phyloP scores from a whole-genome alignment of 1,140 invertebrate genomes.

The Lanistes nyassanus region DNA sequence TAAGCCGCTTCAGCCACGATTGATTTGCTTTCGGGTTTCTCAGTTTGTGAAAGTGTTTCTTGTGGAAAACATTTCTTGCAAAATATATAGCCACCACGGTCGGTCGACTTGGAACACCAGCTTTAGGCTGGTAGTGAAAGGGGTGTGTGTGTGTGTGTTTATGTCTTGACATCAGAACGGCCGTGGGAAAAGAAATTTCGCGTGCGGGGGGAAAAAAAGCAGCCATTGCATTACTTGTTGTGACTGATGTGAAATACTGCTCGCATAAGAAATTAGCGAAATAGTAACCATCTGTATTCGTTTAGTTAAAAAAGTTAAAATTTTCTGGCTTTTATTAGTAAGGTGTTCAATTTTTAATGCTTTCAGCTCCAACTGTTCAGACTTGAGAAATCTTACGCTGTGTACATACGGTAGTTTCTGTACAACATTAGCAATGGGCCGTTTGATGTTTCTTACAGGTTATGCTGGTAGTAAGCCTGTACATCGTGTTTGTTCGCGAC shows the following conservation, averaged over 20 bases:
- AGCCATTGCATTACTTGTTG: too few species aligned
- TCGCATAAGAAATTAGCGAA: too few species aligned
- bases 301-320: too few species aligned
- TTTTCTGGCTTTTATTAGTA: too few species aligned
- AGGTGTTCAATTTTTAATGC: too few species aligned
- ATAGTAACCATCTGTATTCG: too few species aligned
- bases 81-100: not conserved
- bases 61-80: not conserved
- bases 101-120: not conserved
- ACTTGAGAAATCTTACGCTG: too few species aligned
- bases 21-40: not conserved
- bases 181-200: not conserved
- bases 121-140: not conserved
- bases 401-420: too few species aligned
- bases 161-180: not conserved
- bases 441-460: slow-evolving; percentile 30
- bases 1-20: not conserved
- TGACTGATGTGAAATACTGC: too few species aligned
- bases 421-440: not conserved
- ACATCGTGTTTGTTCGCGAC: slow-evolving; percentile 46
- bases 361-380: too few species aligned
- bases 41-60: not conserved
- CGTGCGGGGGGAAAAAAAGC: not conserved
- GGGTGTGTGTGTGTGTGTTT: slow-evolving; percentile 12
- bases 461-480: slow-evolving; percentile 42